Base-by-base conservation (phyloP, 2,888 invertebrate genomes). In the Brachypalpus laphriformis region DNA sequence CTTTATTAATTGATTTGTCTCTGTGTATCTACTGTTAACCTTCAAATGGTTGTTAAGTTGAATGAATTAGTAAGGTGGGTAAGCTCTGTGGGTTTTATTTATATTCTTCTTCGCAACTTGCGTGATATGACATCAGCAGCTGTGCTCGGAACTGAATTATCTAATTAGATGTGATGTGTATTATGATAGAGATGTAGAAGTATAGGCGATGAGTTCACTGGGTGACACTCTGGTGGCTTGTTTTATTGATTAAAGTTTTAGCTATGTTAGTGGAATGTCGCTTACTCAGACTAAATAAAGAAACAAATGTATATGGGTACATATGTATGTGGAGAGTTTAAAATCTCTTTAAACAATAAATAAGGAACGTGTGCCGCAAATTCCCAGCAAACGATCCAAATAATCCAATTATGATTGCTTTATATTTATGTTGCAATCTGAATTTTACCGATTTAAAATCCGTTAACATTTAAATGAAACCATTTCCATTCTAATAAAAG, bases 41-140 rank as follows among this genome's bases (percentile, higher is more conserved):
- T 81, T 83, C 78, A 76, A 76, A 25, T 71, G 20, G 28, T 66
- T 59, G 28, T 72, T 61, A 34, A 71, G 42, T 57, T 63, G 47
- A 56, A 61, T 66, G 47, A 70, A 70, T 75, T 34, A 74, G 47
- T 65, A 59, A 83, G 56, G 81, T 85, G 70, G 63, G 59, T 78
- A 56, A 59, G 59, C 45, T 68, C 42, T 71, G 37, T 57, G 51
- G 49, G 28, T 80, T 37, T 37, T 25, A 45, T 16, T 63, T 14
- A 14, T 51, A 25, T 59, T 70, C 63, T 42, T 63, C 34, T 47
- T 63, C 28, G 14, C 56, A 70, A 72, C 68, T 74, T 57, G 68
- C 28, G 63, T 81, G 68, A 70, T 59, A 85, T 85, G 85, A 85
- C 85, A 85, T 85, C 85, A 85, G 81, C 78, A 42, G 54, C 28